Evolutionary conservation across 2,888 invertebrate species (phyloP), one percentile per base, ranked within the genome.

Genomic region (Cataglyphis rosenhaueri): DNA sequence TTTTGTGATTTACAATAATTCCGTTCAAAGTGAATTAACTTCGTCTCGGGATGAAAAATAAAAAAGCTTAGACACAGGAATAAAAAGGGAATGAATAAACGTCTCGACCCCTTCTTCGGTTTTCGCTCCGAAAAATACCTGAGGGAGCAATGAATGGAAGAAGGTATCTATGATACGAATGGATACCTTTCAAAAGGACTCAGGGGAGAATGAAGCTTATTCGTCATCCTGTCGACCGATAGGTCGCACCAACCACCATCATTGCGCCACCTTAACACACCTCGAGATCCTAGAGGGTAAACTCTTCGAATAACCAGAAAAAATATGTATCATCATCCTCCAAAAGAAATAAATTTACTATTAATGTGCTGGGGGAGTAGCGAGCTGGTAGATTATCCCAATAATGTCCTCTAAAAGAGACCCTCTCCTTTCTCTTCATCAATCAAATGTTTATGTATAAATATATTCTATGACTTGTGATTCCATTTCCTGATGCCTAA

Each of bases 211-310:
- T 82, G 66, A 87, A 82, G 79, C 62, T 82, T 85, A 88, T 89
- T 88, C 88, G 88, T 89, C 89, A 87, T 89, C 65, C 89, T 84
- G 90, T 88, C 90, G 82, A 44, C 64, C 66, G 82, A 87, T 79
- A 81, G 82, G 74, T 70, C 71, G 78, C 35, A 76, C 85, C 79
- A 76, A 62, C 81, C n/a, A 52, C 81, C 79, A 59, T 21, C 70
- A 64, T 86, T 83, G 76, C 85, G 52, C 61, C 61, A 71, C 76
- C 85, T 86, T 84, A 81, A 70, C 84, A 66, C 57, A 82, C 32
- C 74, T 25, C 64, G 35, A 66, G 71, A 41, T 74, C 61, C 81
- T 44, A 64, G 81, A 85, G 85, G 88, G 81, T 85, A 78, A 64
- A 85, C 85, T 85, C 83, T 71, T 64, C 82, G 81, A 83, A 86